These are phyloP conservation scores for Aselliscus stoliczkanus DNA, from an alignment of 2,797 vertebrate species.

Conservation along the genomic window DNA sequence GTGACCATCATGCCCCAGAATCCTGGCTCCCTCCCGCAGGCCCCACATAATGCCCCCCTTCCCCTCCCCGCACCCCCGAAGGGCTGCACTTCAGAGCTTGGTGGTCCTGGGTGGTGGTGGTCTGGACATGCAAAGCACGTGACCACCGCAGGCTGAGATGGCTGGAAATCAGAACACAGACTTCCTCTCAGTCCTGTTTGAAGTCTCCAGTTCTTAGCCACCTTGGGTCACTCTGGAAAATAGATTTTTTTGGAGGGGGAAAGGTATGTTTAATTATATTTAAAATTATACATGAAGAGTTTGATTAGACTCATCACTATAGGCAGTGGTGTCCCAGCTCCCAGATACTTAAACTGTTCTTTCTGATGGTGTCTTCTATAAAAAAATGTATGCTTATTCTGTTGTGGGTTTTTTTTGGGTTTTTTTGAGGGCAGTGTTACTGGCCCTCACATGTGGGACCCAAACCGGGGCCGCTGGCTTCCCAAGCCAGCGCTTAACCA, in stretches of 20 bases:
- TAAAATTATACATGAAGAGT: background rate
- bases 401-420: background rate
- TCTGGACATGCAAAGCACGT: accelerated
- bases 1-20: accelerated
- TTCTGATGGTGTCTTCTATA: background rate
- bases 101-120: background rate
- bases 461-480: too few relatives aligned
- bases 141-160: accelerated
- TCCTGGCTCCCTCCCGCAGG: background rate
- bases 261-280: too few relatives aligned
- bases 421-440: too few relatives aligned
- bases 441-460: too few relatives aligned
- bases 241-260: background rate
- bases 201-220: background rate
- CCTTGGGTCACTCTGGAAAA: background rate
- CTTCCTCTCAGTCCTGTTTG: accelerated
- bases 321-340: background rate
- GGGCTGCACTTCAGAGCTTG: background rate
- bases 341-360: background rate
- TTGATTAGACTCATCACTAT: background rate
- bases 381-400: background rate
- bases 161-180: background rate
- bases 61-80: too few relatives aligned
- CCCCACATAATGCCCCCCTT: accelerated
- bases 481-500: too few relatives aligned